phyloP scores from a whole-genome alignment of 2,797 vertebrate genomes.

The Knipowitschia caucasica region DNA sequence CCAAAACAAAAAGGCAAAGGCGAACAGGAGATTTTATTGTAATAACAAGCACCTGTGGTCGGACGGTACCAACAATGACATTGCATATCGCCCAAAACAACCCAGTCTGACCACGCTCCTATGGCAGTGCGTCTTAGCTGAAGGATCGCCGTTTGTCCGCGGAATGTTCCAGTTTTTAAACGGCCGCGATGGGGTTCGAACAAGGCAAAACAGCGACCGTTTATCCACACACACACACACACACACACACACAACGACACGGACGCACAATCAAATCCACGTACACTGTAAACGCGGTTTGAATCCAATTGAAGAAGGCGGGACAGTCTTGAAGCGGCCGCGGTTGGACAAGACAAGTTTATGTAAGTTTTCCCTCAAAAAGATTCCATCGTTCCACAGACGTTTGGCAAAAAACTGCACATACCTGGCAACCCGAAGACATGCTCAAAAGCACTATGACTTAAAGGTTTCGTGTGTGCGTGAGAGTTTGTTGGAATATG shows the following conservation, averaged over 20 bases:
- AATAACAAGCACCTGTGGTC: slow-evolving; percentile 24
- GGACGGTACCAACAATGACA: slow-evolving; percentile 8
- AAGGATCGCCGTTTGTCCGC: too few relatives aligned
- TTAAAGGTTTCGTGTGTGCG: too few relatives aligned
- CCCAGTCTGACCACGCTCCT: slow-evolving; percentile 22
- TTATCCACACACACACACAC: slow-evolving; percentile 9
- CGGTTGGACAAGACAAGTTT: slow-evolving; percentile 1
- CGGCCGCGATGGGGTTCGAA: slow-evolving; percentile 2
- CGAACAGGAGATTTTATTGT: neutral
- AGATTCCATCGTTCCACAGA: neutral
- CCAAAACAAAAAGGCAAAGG: neutral
- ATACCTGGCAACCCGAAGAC: neutral
- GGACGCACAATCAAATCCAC: neutral
- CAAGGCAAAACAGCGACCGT: slow-evolving; percentile 39
- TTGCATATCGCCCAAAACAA: slow-evolving; percentile 1
- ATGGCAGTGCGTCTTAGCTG: slow-evolving; percentile 22
- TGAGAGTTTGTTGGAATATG: too few relatives aligned
- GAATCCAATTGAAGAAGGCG: slow-evolving; percentile 34
- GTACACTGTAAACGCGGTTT: slow-evolving; percentile 23
- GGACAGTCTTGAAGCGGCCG: slow-evolving; percentile 46
- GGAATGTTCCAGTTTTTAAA: slow-evolving; percentile 15
- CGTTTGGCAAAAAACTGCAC: slow-evolving; percentile 1
- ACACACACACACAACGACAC: slow-evolving; percentile 8
- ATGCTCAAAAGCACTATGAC: neutral
- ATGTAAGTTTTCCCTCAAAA: neutral